Evolutionary conservation across 2,113 vertebrate species (phyloP).

Genomic region (Chionomys nivalis): DNA sequence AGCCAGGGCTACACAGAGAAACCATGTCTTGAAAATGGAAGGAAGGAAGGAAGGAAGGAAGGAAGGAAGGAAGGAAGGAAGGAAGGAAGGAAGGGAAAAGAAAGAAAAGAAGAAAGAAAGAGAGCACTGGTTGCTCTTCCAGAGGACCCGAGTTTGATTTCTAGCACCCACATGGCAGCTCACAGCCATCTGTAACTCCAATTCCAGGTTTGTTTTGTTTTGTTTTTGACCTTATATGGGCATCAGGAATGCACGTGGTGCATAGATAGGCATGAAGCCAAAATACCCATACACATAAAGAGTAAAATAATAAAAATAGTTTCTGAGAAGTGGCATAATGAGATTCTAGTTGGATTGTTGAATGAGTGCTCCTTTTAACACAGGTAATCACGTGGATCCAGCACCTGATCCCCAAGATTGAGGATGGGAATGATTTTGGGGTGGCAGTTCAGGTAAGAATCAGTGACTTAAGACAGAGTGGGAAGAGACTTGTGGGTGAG

Average conservation of each 20-base stretch:
- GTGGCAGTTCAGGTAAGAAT: constrained; percentile 91
- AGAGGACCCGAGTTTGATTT: no score
- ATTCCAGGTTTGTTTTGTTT: no score
- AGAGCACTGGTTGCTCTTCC: no score
- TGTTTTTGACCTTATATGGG: no score
- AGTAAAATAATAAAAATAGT: neutral
- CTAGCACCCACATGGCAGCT: neutral
- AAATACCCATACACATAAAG: neutral
- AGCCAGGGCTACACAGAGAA: no score
- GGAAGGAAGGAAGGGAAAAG: no score
- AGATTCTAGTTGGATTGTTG: neutral
- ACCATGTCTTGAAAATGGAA: no score
- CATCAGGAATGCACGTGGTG: neutral
- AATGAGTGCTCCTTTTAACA: constrained; percentile 19
- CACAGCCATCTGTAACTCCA: neutral
- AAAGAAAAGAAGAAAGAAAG: no score
- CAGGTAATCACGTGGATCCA: constrained; percentile 93
- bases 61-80: no score
- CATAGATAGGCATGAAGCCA: neutral
- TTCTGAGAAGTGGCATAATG: neutral
- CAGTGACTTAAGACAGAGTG: neutral
- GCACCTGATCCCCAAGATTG: constrained; percentile 93
- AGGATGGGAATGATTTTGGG: constrained; percentile 95
- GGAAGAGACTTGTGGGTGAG: neutral
- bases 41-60: no score